phyloP scores from a whole-genome alignment of 2,888 invertebrate species.

The Ectemnius continuus region DNA sequence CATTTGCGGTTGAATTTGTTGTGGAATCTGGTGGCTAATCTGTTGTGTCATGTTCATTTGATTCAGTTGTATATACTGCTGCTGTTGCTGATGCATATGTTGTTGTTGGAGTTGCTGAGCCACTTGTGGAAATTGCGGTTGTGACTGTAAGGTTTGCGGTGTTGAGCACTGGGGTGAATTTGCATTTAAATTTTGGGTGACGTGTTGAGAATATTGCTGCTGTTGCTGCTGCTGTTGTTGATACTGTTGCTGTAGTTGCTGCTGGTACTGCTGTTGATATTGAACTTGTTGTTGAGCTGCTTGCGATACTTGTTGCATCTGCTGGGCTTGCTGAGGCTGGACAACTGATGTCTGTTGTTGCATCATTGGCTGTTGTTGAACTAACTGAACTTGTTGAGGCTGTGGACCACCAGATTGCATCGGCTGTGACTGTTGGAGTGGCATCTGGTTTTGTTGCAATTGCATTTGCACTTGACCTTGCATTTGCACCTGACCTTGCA shows the following conservation, averaged over 20 bases:
- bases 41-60: conserved; percentile 77
- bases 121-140: conserved; percentile 73
- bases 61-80: conserved; percentile 79
- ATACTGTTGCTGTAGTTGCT: conserved; percentile 71
- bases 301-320: conserved; percentile 76
- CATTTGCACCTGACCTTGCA: conserved; percentile 67
- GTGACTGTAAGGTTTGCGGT: conserved; percentile 74
- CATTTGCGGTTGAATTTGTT: conserved; percentile 75
- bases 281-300: conserved; percentile 77
- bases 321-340: conserved; percentile 73
- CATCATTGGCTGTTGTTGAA: conserved; percentile 79
- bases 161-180: conserved; percentile 74
- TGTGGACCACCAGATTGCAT: conserved; percentile 68
- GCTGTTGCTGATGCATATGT: conserved; percentile 80
- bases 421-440: conserved; percentile 61
- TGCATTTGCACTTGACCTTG: conserved; percentile 66
- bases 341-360: conserved; percentile 73
- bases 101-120: conserved; percentile 80
- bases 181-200: conserved; percentile 65
- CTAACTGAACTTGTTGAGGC: conserved; percentile 78
- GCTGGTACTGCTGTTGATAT: conserved; percentile 63
- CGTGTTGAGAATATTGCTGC: conserved; percentile 68
- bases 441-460: conserved; percentile 64
- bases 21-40: conserved; percentile 80
- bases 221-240: conserved; percentile 74